Evolutionary conservation across 2,797 vertebrate genomes (phyloP).

Genomic region (Denticeps clupeoides): DNA sequence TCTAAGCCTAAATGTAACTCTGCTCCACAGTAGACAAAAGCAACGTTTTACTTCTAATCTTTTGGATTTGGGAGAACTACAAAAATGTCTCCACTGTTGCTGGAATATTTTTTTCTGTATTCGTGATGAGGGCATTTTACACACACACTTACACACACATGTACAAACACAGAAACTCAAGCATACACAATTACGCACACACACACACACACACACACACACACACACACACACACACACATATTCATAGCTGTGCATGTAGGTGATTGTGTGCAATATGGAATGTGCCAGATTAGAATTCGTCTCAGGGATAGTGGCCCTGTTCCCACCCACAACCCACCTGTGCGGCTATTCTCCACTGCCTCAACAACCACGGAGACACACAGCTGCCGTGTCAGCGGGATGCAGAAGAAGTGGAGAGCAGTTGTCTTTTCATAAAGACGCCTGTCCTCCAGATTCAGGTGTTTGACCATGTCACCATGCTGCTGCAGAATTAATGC

Average conservation of each 20-base stretch:
- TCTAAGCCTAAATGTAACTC: no score
- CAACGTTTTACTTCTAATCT: no score
- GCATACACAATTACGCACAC: conserved; percentile 1
- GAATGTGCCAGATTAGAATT: conserved; percentile 36
- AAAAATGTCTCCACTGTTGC: no score
- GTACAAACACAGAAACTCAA: background rate
- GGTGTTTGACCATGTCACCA: no score
- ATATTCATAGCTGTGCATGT: background rate
- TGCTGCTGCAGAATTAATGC: no score
- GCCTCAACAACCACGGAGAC: conserved; percentile 25
- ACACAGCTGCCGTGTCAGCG: conserved; percentile 57
- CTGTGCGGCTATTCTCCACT: conserved; percentile 12
- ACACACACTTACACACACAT: background rate
- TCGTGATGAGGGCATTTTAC: no score
- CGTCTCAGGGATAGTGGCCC: background rate
- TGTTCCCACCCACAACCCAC: background rate
- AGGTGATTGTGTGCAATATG: conserved; percentile 32
- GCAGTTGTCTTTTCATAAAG: background rate
- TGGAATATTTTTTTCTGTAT: no score
- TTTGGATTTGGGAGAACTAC: no score
- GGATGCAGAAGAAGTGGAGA: conserved; percentile 32
- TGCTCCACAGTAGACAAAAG: no score
- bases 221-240: conserved; percentile 19
- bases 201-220: conserved; percentile 15
- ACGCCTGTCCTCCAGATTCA: no score